Evolutionary conservation across 2,888 invertebrate species (phyloP), one percentile per base, ranked within the genome.

Genomic region (Bombylius major): DNA sequence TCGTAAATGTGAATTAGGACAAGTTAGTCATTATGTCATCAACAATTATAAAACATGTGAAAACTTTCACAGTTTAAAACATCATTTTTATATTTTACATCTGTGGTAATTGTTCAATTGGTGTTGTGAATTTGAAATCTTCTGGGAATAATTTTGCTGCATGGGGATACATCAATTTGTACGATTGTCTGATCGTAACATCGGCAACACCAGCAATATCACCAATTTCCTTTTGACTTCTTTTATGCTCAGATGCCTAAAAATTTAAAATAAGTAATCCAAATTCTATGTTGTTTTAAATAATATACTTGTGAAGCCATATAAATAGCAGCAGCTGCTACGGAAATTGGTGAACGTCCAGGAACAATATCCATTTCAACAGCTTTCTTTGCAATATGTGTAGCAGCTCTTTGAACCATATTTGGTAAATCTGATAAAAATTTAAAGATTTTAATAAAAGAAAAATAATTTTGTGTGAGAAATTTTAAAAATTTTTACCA

Each of bases 131-230:
- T 73, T 89, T 90, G 76, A 98, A 98, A 75, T 97, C 97, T 64
- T 89, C 88, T 0, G 98, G 99, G 76, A 99, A 99, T 3, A 99
- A 78, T 66, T 89, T 87, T 3, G 81, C 82, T 1, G 97, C 98
- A 68, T 87, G 88, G 3, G 96, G 95, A 70, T 93, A 91, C 93
- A 99, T 95, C 44, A 94, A 80, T 72, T 97, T 97, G 76, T 98
- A 99, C 0, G 96, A 93, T 70, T 97, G 96, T 36, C 95, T 79
- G 63, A 99, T 97, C 1, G 99, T 99, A 13, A 95, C 96, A 71
- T 99, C 98, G 5, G 98, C 98, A 0, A 96, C 97, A 45, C 98
- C 98, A 44, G 98, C 96, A 64, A 97, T 93, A 68, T 98, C 97
- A 0, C 97, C 96, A 64, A 99, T 98, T 76, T 99, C 98, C 73